A percentile compares a stretch with the other conserved stretches of the same genome.
Conservation (phyloP, 2,888 invertebrate genomes). For the Phyllotreta striolata region DNA sequence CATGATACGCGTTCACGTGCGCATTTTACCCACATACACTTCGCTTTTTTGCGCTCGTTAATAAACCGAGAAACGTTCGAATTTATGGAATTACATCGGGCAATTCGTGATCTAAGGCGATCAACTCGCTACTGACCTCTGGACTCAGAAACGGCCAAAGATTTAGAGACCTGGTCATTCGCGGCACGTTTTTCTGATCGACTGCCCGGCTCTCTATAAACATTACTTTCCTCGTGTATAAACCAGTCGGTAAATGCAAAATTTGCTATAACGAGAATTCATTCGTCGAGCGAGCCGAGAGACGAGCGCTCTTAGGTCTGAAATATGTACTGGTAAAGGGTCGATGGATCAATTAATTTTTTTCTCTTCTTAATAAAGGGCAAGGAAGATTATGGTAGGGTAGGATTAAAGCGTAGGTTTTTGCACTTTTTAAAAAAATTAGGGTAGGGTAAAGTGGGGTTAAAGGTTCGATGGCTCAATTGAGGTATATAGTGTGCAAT, state of each 20-base stretch:
- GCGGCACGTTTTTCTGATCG: slow-evolving; percentile 43
- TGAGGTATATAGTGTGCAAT: no score
- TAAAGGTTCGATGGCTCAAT: no score
- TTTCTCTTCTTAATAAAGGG: no score
- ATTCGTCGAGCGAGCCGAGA: not conserved
- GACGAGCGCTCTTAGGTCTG: not conserved
- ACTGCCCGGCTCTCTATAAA: slow-evolving; percentile 11
- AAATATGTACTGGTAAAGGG: no score
- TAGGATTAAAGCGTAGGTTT: no score
- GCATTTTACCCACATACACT: no score
- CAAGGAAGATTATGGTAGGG: no score
- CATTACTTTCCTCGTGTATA: not conserved
- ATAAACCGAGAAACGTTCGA: not conserved
- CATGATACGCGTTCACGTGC: no score
- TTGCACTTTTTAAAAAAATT: no score
- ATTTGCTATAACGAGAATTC: not conserved
- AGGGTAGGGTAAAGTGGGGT: no score
- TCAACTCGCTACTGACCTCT: slow-evolving; percentile 34
- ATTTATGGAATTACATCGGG: slow-evolving; percentile 7
- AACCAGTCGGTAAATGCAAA: not conserved
- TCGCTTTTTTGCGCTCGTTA: no score
- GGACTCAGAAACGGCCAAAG: slow-evolving; percentile 33
- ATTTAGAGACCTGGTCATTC: slow-evolving; percentile 41
- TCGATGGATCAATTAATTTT: no score
- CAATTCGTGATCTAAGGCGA: slow-evolving; percentile 22